Evolutionary conservation across 2,888 invertebrate species (phyloP).

Genomic region (Drosophila eohydei): DNA sequence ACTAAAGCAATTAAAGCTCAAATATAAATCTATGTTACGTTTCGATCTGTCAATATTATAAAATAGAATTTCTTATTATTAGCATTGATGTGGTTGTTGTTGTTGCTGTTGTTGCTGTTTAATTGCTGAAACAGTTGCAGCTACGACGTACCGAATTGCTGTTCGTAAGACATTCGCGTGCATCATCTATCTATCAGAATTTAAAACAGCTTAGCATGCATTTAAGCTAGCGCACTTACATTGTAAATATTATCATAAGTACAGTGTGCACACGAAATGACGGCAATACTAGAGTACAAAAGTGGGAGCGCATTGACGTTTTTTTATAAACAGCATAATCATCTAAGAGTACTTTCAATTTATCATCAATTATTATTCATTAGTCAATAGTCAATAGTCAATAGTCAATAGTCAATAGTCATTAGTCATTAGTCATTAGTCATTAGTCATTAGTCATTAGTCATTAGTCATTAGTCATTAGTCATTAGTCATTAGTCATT

Average conservation of each 20-base stretch:
- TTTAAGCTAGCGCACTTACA: background rate
- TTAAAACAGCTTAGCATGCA: constrained; percentile 42
- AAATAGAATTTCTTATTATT: constrained; percentile 1
- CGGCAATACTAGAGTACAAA: too few relatives aligned
- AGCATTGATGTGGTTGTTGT: background rate
- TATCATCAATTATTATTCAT: background rate
- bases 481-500: background rate
- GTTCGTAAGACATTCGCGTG: constrained; percentile 34
- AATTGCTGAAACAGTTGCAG: constrained; percentile 22
- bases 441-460: background rate
- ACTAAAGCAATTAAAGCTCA: constrained; percentile 8
- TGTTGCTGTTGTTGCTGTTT: constrained; percentile 10
- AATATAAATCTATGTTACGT: constrained; percentile 13
- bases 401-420: background rate
- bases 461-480: background rate
- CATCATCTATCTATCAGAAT: constrained; percentile 14
- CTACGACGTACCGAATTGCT: constrained; percentile 17
- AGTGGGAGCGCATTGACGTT: background rate
- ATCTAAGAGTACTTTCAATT: background rate
- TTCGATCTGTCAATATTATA: constrained; percentile 20
- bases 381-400: background rate
- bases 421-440: background rate
- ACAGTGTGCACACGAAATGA: constrained; percentile 16
- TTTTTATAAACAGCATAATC: too few relatives aligned
- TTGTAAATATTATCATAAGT: constrained; percentile 1